phyloP scores from a whole-genome alignment of 2,113 vertebrate genomes.

The Notothenia rossii region DNA sequence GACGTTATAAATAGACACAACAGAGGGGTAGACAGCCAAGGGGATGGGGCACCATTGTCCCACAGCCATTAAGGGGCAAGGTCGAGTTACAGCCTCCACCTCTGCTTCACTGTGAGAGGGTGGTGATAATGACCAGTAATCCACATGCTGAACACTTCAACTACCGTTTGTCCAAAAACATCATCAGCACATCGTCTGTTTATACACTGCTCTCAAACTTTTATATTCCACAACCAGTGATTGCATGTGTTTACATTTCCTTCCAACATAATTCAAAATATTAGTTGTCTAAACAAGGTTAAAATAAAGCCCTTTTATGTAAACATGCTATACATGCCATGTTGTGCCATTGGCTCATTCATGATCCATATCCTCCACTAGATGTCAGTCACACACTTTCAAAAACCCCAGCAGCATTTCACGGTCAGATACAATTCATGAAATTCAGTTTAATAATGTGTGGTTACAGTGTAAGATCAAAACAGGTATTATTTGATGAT shows the following conservation, averaged over 20 bases:
- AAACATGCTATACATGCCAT: background rate
- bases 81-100: slow-evolving; percentile 74
- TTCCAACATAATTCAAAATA: background rate
- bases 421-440: background rate
- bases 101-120: slow-evolving; percentile 27
- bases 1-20: slow-evolving; percentile 80
- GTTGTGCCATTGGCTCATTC: background rate
- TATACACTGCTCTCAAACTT: fast-evolving
- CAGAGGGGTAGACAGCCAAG: slow-evolving; percentile 64
- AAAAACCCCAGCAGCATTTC: background rate
- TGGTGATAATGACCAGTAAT: slow-evolving; percentile 55
- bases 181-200: background rate
- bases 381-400: slow-evolving; percentile 74
- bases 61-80: slow-evolving; percentile 71
- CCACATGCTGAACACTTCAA: slow-evolving; percentile 38
- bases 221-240: too few relatives aligned
- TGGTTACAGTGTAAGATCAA: background rate
- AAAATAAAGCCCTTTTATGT: background rate
- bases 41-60: slow-evolving; percentile 71
- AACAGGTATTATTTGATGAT: slow-evolving; percentile 10
- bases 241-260: background rate
- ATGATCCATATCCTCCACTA: slow-evolving; percentile 63
- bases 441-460: background rate
- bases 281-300: background rate
- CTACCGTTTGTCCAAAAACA: slow-evolving; percentile 12